A percentile compares a stretch with the other conserved stretches of the same genome.
Evolutionary conservation across 1,140 invertebrate genomes (phyloP).

Genomic region (Pseudobourletiella spinata): DNA sequence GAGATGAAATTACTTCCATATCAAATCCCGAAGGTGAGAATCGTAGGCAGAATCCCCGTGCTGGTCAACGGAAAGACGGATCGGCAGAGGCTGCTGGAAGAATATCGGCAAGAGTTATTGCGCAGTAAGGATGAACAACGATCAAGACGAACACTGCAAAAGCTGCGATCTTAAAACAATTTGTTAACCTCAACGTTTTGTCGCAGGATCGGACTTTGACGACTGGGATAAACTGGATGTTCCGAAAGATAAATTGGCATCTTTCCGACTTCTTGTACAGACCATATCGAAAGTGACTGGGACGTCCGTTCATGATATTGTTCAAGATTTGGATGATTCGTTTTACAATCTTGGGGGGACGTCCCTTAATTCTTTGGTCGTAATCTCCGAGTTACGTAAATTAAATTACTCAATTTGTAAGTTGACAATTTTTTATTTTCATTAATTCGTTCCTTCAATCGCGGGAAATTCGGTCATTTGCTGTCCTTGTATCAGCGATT

Average conservation of each 20-base stretch:
- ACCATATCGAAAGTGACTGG: constrained; percentile 33
- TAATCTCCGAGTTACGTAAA: constrained; percentile 53
- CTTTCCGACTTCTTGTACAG: constrained; percentile 50
- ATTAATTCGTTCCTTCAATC: not conserved
- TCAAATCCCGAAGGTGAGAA: constrained; percentile 20
- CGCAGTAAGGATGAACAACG: not conserved
- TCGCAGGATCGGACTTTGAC: constrained; percentile 4
- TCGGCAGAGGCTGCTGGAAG: constrained; percentile 57
- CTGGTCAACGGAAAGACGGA: constrained; percentile 79
- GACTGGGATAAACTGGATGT: constrained; percentile 40
- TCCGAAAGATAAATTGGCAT: constrained; percentile 47
- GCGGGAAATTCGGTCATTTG: not conserved
- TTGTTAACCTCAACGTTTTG: no score
- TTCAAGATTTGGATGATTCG: constrained; percentile 48
- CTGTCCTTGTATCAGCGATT: constrained; percentile 43
- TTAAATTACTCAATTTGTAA: constrained; percentile 10
- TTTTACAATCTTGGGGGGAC: constrained; percentile 79
- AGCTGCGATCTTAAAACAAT: not conserved
- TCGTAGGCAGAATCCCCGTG: constrained; percentile 62
- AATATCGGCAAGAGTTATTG: not conserved
- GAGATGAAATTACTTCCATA: constrained; percentile 42
- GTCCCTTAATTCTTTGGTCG: constrained; percentile 73
- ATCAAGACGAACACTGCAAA: not conserved
- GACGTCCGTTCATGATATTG: constrained; percentile 10
- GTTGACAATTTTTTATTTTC: not conserved